Percentiles rank a stretch among this genome's conserved stretches.
phyloP scores from a whole-genome alignment of 64 coral and sea anemone species.

The Dendrophyllia cribrosa region DNA sequence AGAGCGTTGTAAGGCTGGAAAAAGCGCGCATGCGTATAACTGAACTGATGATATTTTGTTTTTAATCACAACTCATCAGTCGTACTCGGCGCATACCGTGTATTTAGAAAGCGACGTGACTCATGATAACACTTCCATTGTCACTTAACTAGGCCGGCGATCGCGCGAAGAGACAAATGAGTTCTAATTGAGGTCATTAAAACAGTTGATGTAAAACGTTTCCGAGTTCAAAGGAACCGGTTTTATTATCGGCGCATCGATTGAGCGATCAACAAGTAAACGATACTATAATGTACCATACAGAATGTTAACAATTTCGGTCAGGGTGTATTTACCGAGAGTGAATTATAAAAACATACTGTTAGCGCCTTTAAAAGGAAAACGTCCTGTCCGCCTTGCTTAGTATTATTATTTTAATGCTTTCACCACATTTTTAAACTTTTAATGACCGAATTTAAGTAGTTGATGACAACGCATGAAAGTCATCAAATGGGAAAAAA shows the following conservation, averaged over 20 bases:
- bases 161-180: neutral
- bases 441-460: neutral
- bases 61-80: too few species aligned
- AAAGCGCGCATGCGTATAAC: too few species aligned
- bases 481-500: neutral
- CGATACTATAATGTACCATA: neutral
- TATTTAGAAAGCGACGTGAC: too few species aligned
- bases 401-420: conserved; percentile 7
- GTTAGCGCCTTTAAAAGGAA: conserved; percentile 22
- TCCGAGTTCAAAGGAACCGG: conserved; percentile 40
- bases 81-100: too few species aligned
- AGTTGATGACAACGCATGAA: neutral
- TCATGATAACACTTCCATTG: neutral
- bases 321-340: conserved; percentile 27
- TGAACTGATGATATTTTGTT: too few species aligned
- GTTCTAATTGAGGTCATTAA: conserved; percentile 26
- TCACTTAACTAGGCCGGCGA: neutral
- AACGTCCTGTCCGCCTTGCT: neutral
- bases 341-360: conserved; percentile 66
- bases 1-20: too few species aligned
- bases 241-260: neutral
- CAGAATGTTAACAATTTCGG: conserved; percentile 9
- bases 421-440: conserved; percentile 11
- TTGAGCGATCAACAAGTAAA: conserved; percentile 4
- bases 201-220: conserved; percentile 11